A percentile compares a stretch with the other conserved stretches of the same genome.
Conservation (phyloP, 2,113 vertebrate species). For the Vireo altiloquus region DNA sequence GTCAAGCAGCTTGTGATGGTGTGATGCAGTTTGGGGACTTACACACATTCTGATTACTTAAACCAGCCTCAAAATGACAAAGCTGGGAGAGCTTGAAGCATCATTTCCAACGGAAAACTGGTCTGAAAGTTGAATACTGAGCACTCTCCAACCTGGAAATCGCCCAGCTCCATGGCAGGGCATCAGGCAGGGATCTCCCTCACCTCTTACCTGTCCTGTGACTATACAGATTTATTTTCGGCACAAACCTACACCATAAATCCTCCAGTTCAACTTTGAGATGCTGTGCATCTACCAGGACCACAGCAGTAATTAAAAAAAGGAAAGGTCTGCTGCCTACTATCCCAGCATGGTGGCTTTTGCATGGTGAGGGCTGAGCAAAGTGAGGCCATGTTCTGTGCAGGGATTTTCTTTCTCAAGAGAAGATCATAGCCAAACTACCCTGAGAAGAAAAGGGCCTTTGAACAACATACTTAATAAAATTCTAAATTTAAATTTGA, state of each 20-base stretch:
- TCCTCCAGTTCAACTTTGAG: not conserved
- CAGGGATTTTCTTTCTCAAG: not conserved
- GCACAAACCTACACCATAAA: not conserved
- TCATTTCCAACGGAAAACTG: not conserved
- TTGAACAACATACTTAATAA: constrained; percentile 29
- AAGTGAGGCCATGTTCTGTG: not conserved
- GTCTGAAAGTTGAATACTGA: not conserved
- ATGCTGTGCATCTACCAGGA: not conserved
- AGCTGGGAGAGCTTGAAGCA: not conserved
- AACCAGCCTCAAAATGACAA: not conserved
- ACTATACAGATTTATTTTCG: not conserved
- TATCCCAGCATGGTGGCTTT: not conserved
- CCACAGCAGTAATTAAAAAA: not conserved
- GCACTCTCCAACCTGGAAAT: not conserved
- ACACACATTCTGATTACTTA: not conserved
- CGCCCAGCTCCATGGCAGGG: not conserved
- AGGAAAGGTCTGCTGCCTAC: constrained; percentile 1
- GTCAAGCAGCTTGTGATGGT: not conserved
- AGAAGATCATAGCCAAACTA: constrained; percentile 6
- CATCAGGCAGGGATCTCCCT: not conserved
- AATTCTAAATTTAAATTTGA: constrained; percentile 14
- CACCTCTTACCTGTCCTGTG: not conserved
- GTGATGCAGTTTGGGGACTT: not conserved
- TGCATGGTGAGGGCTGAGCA: not conserved
- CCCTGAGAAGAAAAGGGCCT: constrained; percentile 46